Conservation (phyloP, 1,140 invertebrate genomes). For the Philaenus spumarius region DNA sequence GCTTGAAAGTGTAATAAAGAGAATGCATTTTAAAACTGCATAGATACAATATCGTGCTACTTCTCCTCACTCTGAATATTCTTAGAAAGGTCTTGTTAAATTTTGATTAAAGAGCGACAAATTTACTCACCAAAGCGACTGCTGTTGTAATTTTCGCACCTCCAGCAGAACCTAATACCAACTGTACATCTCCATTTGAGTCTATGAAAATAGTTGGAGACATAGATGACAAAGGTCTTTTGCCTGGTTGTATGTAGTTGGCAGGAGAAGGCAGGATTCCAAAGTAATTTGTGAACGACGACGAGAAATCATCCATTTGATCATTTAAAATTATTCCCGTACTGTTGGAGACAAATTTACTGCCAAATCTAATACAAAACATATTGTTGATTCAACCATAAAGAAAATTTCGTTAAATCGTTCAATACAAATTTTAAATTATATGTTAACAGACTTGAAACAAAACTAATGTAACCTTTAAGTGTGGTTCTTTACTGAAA, state of each 20-base stretch:
- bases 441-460: no score
- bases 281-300: conserved; percentile 71
- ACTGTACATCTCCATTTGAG: conserved; percentile 50
- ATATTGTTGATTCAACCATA: no score
- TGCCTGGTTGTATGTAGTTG: conserved; percentile 73
- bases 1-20: no score
- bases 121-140: conserved; percentile 56
- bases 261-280: conserved; percentile 67
- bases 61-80: no score
- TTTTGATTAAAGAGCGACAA: conserved; percentile 7
- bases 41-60: no score
- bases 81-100: no score
- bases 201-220: conserved; percentile 71
- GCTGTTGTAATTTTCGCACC: conserved; percentile 84
- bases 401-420: no score
- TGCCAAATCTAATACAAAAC: conserved; percentile 56
- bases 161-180: conserved; percentile 80
- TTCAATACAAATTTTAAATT: no score
- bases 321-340: conserved; percentile 91
- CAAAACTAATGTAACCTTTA: no score
- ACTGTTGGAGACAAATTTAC: conserved; percentile 56
- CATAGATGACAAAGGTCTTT: conserved; percentile 89
- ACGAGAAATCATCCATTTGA: conserved; percentile 94
- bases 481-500: no score
- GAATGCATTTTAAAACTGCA: no score